Conservation (phyloP, 2,797 vertebrate genomes). For the Artibeus lituratus region DNA sequence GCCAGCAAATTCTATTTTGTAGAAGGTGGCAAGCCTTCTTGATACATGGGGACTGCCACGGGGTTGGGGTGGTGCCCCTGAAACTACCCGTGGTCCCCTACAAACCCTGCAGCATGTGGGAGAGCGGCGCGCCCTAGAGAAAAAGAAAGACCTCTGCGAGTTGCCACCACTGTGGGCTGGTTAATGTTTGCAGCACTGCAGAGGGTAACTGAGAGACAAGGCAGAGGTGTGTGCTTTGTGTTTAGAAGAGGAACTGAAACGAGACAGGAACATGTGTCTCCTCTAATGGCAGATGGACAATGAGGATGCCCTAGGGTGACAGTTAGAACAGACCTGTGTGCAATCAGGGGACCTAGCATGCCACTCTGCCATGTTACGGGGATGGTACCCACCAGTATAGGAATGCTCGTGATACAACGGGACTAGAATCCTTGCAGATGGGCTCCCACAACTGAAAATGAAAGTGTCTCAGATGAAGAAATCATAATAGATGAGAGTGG, state of each 20-base stretch:
- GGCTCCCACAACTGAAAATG: neutral
- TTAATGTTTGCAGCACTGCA: neutral
- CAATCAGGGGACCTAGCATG: neutral
- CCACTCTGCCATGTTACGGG: neutral
- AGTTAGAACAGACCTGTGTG: neutral
- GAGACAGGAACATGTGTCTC: neutral
- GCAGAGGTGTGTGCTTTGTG: neutral
- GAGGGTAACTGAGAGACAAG: neutral
- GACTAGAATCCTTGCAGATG: neutral
- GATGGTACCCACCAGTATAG: neutral
- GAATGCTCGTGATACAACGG: neutral
- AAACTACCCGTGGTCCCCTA: neutral
- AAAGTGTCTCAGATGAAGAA: neutral
- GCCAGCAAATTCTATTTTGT: neutral
- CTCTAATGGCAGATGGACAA: neutral
- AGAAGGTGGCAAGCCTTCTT: neutral
- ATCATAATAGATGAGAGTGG: neutral
- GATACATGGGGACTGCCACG: neutral
- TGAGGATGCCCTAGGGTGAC: neutral
- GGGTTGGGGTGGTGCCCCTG: neutral
- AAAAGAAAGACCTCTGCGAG: neutral
- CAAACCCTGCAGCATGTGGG: neutral
- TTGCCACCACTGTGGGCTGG: neutral
- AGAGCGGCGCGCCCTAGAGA: neutral
- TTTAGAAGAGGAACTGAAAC: neutral